Evolutionary conservation across 2,797 vertebrate genomes (phyloP).

Genomic region (Myotis daubentonii): DNA sequence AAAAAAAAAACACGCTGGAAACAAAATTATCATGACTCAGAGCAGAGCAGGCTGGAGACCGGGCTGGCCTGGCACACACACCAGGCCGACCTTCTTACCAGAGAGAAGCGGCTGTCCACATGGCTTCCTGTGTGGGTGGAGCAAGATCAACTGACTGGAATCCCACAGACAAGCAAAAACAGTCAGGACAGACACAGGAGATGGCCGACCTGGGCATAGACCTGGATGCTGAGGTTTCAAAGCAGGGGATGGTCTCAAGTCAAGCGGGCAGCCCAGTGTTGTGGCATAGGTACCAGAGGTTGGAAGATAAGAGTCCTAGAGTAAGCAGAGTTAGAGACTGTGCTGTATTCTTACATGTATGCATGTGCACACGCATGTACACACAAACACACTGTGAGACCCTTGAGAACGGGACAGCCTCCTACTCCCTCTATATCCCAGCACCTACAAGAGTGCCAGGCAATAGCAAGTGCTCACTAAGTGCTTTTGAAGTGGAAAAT

Average conservation of each 20-base stretch:
- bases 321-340: background rate
- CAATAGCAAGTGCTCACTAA: background rate
- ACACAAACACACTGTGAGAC: background rate
- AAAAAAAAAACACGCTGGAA: background rate
- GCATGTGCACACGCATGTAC: background rate
- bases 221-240: background rate
- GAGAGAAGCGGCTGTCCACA: background rate
- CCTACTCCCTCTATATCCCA: background rate
- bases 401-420: background rate
- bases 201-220: background rate
- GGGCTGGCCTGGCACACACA: background rate
- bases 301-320: background rate
- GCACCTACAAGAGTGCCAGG: background rate
- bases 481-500: background rate
- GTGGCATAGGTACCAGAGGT: background rate
- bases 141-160: background rate
- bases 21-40: conserved; percentile 26
- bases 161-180: background rate
- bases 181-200: background rate
- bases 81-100: background rate
- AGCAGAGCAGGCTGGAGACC: conserved; percentile 5
- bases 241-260: background rate
- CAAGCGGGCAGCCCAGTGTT: background rate
- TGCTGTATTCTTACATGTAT: background rate
- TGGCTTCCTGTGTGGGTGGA: background rate